phyloP scores from a whole-genome alignment of 2,888 invertebrate genomes.

The Cheilosia scutellata region DNA sequence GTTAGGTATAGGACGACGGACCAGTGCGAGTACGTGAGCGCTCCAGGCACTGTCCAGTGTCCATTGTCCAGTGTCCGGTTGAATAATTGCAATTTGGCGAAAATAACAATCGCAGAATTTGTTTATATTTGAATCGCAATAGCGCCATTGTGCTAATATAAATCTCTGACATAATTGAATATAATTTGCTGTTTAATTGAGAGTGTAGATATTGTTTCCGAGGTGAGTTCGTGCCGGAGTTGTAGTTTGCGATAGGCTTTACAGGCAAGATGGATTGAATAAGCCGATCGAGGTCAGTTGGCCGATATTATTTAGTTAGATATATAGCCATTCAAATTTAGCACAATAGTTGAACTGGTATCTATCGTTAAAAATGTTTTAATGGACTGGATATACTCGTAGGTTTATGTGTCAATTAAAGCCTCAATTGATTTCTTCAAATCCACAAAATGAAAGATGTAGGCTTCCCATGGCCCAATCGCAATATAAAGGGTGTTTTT shows the following conservation, averaged over 20 bases:
- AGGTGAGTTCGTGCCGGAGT: background rate
- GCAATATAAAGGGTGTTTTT: too few species aligned
- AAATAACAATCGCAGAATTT: constrained; percentile 59
- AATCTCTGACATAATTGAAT: constrained; percentile 66
- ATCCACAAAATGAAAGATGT: too few species aligned
- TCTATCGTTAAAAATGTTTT: too few species aligned
- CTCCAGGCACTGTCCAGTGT: background rate
- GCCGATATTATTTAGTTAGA: background rate
- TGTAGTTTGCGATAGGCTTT: background rate
- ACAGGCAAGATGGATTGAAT: background rate
- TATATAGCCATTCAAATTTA: too few species aligned
- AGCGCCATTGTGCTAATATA: constrained; percentile 39
- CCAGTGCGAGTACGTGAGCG: background rate
- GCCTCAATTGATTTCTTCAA: too few species aligned
- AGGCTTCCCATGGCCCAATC: too few species aligned
- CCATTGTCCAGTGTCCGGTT: background rate
- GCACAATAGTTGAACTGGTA: too few species aligned
- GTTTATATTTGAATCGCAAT: constrained; percentile 33
- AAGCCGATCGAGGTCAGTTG: background rate
- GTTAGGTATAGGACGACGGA: background rate
- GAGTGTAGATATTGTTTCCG: constrained; percentile 47
- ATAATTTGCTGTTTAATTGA: constrained; percentile 60
- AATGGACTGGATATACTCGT: too few species aligned
- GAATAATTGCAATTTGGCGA: constrained; percentile 51
- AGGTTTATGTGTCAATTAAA: too few species aligned